Base-by-base conservation (phyloP, 2,797 vertebrate species). In the Melanotaenia pygmaea region DNA sequence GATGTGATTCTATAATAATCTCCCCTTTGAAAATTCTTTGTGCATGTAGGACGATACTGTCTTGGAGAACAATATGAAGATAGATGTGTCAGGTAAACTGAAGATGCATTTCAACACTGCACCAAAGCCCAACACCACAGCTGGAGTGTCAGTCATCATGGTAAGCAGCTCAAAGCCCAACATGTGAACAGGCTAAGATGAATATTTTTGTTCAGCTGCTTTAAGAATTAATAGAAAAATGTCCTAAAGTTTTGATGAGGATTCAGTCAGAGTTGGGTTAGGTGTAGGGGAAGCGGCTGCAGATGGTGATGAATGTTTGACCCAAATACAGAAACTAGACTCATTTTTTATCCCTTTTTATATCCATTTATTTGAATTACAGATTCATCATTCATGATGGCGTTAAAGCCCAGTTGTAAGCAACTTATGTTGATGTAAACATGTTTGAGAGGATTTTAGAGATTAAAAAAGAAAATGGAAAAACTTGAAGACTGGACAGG, bases 81-180 rank as follows among this genome's bases (percentile, higher is more conserved):
- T 93, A 75, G 97, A 98, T 91, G 97, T 99, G 79, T 96, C 96
- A 93, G 97, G 96, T 94, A 98, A 98, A 97, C 96, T 98, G 84
- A 97, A 95, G 91, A 97, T 95, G 91, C 98, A 99, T 95, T 99
- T 99, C 93, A 96, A 95, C 89, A 93, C 96, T 18, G 88, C 92
- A 45, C 94, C 96, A 77, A 98, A 97, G 90, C 95, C 96, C 92
- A 95, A 83, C 93, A 96, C 96, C 75, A 90, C 94, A 8, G 95
- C 97, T 1, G 97, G 96, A 47, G 97, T 98, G 89, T 96, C 97
- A 0, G 95, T 99, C 70, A 98, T 99, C 91, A 95, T 97, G 97
- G 98, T 99, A 89, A 97, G 97, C 30, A 28, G 40, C 16, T 24
- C 34, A 58, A 64, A 64, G 22, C 13, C 28, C 53, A 58, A 38